phyloP scores from a whole-genome alignment of 2,113 vertebrate species.

The Rhinopomastus cyanomelas region DNA sequence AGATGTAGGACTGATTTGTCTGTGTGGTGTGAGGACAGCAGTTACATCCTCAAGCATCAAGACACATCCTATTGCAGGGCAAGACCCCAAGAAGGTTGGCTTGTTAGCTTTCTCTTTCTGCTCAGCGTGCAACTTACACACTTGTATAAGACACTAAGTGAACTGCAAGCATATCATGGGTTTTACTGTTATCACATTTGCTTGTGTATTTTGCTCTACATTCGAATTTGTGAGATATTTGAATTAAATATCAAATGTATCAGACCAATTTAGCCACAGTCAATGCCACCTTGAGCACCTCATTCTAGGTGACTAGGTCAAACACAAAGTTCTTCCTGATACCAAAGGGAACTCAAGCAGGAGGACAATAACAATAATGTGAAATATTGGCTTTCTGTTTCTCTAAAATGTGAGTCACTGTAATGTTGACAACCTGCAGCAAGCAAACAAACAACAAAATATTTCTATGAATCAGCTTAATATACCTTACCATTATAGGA shows the following conservation, averaged over 20 bases:
- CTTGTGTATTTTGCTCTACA: not conserved
- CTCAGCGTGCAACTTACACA: not conserved
- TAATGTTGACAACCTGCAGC: not conserved
- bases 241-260: not conserved
- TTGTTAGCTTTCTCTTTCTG: not conserved
- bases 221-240: not conserved
- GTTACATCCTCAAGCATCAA: not conserved
- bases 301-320: not conserved
- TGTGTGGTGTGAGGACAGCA: not conserved
- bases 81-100: not conserved
- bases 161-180: not conserved
- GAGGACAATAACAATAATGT: not conserved
- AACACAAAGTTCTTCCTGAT: not conserved
- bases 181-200: not conserved
- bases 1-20: not conserved
- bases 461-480: not conserved
- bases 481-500: not conserved
- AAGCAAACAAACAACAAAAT: not conserved
- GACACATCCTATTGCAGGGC: fast-evolving
- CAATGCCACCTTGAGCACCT: not conserved
- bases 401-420: not conserved
- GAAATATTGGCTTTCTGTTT: not conserved
- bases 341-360: not conserved
- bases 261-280: not conserved
- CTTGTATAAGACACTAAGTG: not conserved